Base-by-base conservation (phyloP, 1,140 invertebrate genomes). In the Grapholita molesta region DNA sequence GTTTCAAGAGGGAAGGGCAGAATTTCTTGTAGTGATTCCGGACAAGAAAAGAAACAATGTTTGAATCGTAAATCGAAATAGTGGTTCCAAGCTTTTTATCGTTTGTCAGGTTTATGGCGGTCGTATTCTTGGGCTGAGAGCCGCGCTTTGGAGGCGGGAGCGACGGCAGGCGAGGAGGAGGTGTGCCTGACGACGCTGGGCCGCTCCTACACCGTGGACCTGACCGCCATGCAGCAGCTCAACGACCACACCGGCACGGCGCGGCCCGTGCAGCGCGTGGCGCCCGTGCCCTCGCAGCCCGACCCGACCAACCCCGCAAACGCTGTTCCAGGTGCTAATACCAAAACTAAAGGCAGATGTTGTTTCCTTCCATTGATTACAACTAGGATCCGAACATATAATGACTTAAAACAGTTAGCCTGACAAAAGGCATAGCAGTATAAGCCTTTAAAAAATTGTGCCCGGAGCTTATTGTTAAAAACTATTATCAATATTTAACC, bases 161-260 rank as follows among this genome's bases (percentile, higher is more conserved):
- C 98, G 91, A 95, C 97, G 83, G 96, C 96, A 83, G 97, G 97
- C 33, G 98, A 99, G 88, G 98, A 99, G 91, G 98, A 99, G 92
- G 96, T 99, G 70, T 98, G 96, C 83, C 93, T 99, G 55, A 97
- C 96, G 33, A 97, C 97, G 12, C 94, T 98, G 85, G 97, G 97
- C 69, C 94, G 97, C 78, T 98, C 97, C 8, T 99, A 99, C 88
- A 98, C 97, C 1, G 96, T 99, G 72, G 98, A 99, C 93, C 97
- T 99, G 80, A 96, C 98, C 90, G 96, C 97, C 75, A 98, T 99
- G 97, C 98, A 99, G 90, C 98, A 99, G 94, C 98, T 99, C 73
- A 99, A 99, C 90, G 98, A 99, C 92, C 98, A 99, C 88, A 98
- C 98, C 5, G 98, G 98, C 68, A 99, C 97, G 55, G 96, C 98